Base-by-base conservation (phyloP, 1,140 invertebrate genomes). In the Alviniconcha marisindica region DNA sequence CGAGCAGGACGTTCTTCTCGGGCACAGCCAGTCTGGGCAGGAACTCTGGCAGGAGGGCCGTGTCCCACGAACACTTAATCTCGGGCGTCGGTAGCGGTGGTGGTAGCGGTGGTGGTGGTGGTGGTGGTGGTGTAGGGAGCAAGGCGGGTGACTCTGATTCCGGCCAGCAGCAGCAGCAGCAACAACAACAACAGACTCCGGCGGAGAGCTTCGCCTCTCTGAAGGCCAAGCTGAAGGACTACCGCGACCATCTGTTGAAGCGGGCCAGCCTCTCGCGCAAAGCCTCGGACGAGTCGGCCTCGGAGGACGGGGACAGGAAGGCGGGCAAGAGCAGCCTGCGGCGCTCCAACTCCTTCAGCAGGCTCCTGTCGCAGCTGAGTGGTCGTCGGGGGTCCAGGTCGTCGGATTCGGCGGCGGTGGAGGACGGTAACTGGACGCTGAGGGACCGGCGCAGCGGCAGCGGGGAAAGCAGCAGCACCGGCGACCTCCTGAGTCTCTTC, bases 171-270 rank as follows among this genome's bases (percentile, higher is more conserved):
- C 48, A 44, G 18, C 28, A 31, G 15, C 28, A 51, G n/a, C 48
- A 38, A 14, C 48, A 78, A 36, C 84, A 80, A 82, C 78, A 40
- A 12, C 78, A 21, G 33, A 28, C 36, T 38, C 33, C 73, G 0
- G 86, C 87, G 78, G 90, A 91, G 66, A 88, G 85, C 71, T 89
- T 91, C 84, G 87, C 91, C n/a, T 87, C 89, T 2, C 77, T 92
- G 14, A 92, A 92, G 80, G 88, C 89, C 14, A 91, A 91, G 81
- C 83, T 92, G 14, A 88, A 89, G 77, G 90, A 89, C n/a, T 92
- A 90, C 85, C 84, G 89, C 56, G 91, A 91, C 77, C 85, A 85
- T 73, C 81, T 92, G 28, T 77, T 92, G 18, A 89, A 84, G 38
- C 86, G 87, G 71, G 85, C 83, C 71, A 86, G 87, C 44, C 66